phyloP scores from a whole-genome alignment of 2,888 invertebrate genomes.

The Diplolepis rosae region DNA sequence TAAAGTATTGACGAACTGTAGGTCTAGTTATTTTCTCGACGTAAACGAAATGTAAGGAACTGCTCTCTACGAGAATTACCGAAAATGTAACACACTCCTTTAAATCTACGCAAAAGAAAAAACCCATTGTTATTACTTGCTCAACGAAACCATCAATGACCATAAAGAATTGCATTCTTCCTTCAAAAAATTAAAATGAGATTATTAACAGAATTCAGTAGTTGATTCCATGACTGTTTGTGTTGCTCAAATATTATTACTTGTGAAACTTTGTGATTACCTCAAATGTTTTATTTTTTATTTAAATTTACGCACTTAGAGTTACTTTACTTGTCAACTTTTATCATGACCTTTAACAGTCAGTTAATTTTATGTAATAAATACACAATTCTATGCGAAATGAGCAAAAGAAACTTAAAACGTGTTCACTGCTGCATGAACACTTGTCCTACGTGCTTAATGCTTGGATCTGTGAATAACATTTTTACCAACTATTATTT shows the following conservation, averaged over 20 bases:
- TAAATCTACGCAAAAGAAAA: slow-evolving; percentile 12
- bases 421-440: not conserved
- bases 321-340: not conserved
- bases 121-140: slow-evolving; percentile 12
- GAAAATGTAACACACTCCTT: slow-evolving; percentile 9
- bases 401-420: slow-evolving; percentile 1
- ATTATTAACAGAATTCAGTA: no score
- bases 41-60: not conserved
- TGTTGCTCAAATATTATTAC: not conserved
- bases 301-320: not conserved
- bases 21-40: not conserved
- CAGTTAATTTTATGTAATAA: no score
- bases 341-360: not conserved
- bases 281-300: not conserved
- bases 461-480: not conserved
- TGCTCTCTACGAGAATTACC: slow-evolving; percentile 2
- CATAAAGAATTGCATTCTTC: not conserved
- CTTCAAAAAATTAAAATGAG: not conserved
- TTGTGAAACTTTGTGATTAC: not conserved
- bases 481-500: not conserved
- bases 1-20: slow-evolving; percentile 13
- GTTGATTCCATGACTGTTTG: no score
- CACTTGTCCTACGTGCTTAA: not conserved
- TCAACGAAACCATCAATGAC: slow-evolving; percentile 8
- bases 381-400: not conserved